phyloP scores from a whole-genome alignment of 2,797 vertebrate genomes.

The Lophura swinhoii region DNA sequence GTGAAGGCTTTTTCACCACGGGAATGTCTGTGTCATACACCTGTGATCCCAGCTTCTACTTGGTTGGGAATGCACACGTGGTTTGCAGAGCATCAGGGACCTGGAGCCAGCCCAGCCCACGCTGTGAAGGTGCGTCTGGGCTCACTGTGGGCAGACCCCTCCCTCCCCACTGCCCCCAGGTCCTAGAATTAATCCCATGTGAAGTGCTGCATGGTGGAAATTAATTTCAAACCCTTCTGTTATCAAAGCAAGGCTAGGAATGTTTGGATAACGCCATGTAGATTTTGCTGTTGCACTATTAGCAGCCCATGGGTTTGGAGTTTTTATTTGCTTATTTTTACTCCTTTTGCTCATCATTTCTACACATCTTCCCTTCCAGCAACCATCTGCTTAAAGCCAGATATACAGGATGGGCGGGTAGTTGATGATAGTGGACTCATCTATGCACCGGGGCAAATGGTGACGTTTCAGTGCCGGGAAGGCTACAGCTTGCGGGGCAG shows the following conservation, averaged over 20 bases:
- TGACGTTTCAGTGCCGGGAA: constrained; percentile 45
- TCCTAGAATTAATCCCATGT: neutral
- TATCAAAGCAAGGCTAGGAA: neutral
- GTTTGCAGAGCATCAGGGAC: constrained; percentile 34
- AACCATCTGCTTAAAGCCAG: constrained; percentile 62
- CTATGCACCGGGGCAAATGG: constrained; percentile 47
- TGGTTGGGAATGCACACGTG: neutral
- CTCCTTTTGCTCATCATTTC: neutral
- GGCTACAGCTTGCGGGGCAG: constrained; percentile 74
- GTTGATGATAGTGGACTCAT: neutral
- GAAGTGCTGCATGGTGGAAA: neutral
- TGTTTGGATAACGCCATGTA: accelerated
- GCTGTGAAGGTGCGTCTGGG: constrained; percentile 61
- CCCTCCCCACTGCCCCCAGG: too few species aligned
- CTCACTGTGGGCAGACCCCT: neutral
- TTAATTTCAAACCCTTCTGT: accelerated
- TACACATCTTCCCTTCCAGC: constrained; percentile 10
- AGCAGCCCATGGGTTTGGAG: accelerated
- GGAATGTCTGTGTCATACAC: constrained; percentile 45
- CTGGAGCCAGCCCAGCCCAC: constrained; percentile 47
- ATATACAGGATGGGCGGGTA: neutral
- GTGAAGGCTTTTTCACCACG: neutral
- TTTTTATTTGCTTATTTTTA: accelerated
- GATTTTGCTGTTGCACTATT: neutral
- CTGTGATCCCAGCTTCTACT: constrained; percentile 46